A percentile compares a stretch with the other conserved stretches of the same genome.
Conservation (phyloP, 2,888 invertebrate genomes). For the Caenorhabditis sinica region DNA sequence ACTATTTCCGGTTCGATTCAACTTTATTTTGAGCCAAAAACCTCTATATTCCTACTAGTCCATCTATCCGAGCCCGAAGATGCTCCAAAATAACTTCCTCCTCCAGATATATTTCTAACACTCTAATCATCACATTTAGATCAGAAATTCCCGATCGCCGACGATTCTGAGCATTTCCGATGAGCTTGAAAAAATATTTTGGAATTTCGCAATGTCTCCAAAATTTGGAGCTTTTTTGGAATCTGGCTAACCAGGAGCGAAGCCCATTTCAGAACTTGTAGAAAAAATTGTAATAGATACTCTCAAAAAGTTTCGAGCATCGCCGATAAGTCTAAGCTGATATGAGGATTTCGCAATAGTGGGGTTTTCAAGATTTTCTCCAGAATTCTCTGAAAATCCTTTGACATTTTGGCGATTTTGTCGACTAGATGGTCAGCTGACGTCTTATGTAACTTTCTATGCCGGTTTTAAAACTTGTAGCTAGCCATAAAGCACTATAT, state of each 20-base stretch:
- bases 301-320: background rate
- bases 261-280: background rate
- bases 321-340: background rate
- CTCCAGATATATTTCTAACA: background rate
- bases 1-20: too few relatives aligned
- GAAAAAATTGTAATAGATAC: background rate
- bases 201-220: background rate
- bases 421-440: too few relatives aligned
- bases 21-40: too few relatives aligned
- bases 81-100: background rate
- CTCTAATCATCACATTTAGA: background rate
- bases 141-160: background rate
- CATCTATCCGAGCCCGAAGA: too few relatives aligned
- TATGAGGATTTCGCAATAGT: background rate
- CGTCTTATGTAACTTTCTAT: too few relatives aligned
- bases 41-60: too few relatives aligned
- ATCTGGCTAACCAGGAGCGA: background rate
- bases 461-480: too few relatives aligned
- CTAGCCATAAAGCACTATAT: too few relatives aligned
- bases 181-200: background rate
- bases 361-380: too few relatives aligned
- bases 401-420: background rate
- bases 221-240: background rate
- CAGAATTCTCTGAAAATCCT: too few relatives aligned
- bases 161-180: conserved; percentile 4